Base-by-base conservation (phyloP, 1,140 invertebrate species). In the Sitodiplosis mosellana region DNA sequence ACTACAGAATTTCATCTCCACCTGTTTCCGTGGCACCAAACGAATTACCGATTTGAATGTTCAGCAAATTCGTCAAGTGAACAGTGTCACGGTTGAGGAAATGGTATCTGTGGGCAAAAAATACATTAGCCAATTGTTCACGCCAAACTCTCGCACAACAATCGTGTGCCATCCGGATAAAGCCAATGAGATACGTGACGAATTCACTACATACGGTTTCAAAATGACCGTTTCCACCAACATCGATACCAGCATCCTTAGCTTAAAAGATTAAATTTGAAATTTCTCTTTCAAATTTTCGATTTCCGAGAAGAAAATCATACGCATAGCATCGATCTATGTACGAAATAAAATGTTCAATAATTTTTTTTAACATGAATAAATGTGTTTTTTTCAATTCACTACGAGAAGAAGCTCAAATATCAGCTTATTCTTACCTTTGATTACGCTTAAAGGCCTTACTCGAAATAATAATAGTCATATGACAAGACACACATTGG, bases 161-260 rank as follows among this genome's bases (percentile, higher is more conserved):
- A 62, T 87, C 46, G 79, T 83, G 22, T 87, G 83, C 59, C 77
- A 83, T 60, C 77, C 83, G n/a, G 69, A 74, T 42, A 86, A 87
- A 67, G 73, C 78, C 36, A 58, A 72, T 15, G 78, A 83, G 59
- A 67, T 83, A 46, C 63, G 67, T 18, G 62, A 69, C 11, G 74
- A 71, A 36, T 80, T 91, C 54, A 71, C 14, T 3, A 37, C 19
- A 22, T 27, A 41, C 3, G 40, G 40, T n/a, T 21, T 22, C 20
- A 34, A 41, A 14, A n/a, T 48, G 14, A 33, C 14, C 11, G 20
- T 18, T 17, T n/a, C 15, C 6, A 34, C 47, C 14, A 21, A 17
- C 2, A 18, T 48, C 12, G 47, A 48, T 33, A 20, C 6, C 18
- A 48, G 47, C 47, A 48, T 48, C 27, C 33, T 48, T 17, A 38